These are phyloP conservation scores for Dendrocincla tyrannina DNA, from an alignment of 2,797 vertebrate species.

Conservation along the genomic window DNA sequence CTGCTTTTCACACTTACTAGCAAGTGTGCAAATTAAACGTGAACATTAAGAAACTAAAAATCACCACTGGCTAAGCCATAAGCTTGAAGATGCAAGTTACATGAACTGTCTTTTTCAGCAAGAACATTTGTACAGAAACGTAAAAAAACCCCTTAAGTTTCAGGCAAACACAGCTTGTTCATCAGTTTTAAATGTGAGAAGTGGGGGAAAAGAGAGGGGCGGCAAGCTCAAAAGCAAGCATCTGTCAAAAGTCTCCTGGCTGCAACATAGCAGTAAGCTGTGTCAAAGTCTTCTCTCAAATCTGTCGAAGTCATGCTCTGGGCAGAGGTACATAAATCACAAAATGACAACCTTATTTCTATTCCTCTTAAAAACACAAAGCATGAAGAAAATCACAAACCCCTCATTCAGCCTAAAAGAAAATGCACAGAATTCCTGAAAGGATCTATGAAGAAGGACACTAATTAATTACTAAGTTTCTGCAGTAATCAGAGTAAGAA, in stretches of 20 bases:
- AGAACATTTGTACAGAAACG: neutral
- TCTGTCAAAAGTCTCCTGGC: neutral
- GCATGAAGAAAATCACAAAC: neutral
- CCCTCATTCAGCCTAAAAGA: neutral
- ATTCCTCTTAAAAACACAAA: neutral
- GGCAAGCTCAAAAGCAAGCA: neutral
- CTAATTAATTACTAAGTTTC: neutral
- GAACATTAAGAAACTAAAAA: neutral
- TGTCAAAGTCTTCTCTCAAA: conserved; percentile 1
- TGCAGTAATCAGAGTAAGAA: neutral
- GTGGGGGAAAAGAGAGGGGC: neutral
- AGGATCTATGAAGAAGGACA: neutral
- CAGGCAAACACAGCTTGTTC: neutral
- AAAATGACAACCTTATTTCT: neutral
- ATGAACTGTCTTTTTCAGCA: neutral
- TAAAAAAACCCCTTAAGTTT: neutral
- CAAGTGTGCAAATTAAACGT: neutral
- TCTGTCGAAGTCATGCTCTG: neutral
- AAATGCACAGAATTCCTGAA: neutral
- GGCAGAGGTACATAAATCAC: neutral
- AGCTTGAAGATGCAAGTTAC: neutral
- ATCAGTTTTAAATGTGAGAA: neutral
- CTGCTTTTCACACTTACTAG: neutral
- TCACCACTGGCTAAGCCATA: neutral
- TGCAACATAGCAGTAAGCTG: neutral